Conservation (phyloP, 2,797 vertebrate species). For the Cebuella pygmaea region DNA sequence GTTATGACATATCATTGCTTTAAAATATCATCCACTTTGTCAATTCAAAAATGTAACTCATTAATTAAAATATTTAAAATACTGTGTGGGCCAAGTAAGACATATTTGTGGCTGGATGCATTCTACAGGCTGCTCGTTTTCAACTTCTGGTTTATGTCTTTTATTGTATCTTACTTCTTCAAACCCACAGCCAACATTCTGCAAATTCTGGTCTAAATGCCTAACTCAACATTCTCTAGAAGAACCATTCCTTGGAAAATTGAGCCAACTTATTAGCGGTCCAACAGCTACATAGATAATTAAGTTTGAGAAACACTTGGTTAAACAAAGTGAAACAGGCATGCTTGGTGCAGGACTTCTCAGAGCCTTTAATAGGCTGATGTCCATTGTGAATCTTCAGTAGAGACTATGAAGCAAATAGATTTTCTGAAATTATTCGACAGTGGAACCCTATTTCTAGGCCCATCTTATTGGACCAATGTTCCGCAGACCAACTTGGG, state of each 20-base stretch:
- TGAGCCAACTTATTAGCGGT: neutral
- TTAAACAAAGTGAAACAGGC: neutral
- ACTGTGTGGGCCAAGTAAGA: neutral
- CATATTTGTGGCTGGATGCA: neutral
- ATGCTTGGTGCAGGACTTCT: neutral
- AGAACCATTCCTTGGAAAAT: neutral
- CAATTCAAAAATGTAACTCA: neutral
- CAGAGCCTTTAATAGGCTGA: neutral
- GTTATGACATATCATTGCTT: neutral
- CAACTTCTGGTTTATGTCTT: neutral
- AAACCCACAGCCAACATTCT: neutral
- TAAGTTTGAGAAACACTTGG: neutral
- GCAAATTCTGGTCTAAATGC: neutral
- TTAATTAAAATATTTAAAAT: neutral
- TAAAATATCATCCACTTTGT: neutral
- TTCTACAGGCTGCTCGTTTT: neutral
- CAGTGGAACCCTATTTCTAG: neutral
- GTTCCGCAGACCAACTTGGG: neutral
- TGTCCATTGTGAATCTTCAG: accelerated
- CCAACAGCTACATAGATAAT: neutral
- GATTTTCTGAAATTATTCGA: neutral
- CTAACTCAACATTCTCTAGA: neutral
- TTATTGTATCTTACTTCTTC: neutral
- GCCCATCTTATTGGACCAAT: accelerated
- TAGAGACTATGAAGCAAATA: neutral